A percentile compares a stretch with the other conserved stretches of the same genome.
Evolutionary conservation across 2,888 invertebrate genomes (phyloP).

Genomic region (Pseudococcus longispinus): DNA sequence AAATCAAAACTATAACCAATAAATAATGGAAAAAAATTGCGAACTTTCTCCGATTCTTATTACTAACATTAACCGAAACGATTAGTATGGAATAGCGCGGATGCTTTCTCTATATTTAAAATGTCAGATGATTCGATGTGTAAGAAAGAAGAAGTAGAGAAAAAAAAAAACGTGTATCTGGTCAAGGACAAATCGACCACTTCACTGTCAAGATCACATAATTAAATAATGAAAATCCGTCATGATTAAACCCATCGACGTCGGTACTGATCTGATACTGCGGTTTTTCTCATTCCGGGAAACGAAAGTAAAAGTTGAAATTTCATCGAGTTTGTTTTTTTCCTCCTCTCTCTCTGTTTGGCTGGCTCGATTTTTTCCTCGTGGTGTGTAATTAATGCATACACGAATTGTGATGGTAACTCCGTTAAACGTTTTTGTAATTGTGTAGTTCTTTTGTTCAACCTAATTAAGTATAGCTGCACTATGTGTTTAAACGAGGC

Average conservation of each 20-base stretch:
- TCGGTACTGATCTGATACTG: background rate
- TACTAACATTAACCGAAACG: slow-evolving; percentile 46
- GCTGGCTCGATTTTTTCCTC: background rate
- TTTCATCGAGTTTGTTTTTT: slow-evolving; percentile 9
- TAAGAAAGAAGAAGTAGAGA: background rate
- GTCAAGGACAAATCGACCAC: slow-evolving; percentile 50
- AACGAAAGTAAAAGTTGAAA: slow-evolving; percentile 39
- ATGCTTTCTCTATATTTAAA: slow-evolving; percentile 48
- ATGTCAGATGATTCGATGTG: slow-evolving; percentile 46
- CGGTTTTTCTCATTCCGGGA: slow-evolving; percentile 33
- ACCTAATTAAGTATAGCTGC: background rate
- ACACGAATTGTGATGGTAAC: background rate
- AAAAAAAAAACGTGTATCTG: slow-evolving; percentile 43
- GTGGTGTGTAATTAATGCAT: background rate
- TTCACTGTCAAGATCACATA: slow-evolving; percentile 52
- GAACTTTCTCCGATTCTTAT: slow-evolving; percentile 49
- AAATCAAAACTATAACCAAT: slow-evolving; percentile 19
- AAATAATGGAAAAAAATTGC: slow-evolving; percentile 38
- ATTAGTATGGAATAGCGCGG: slow-evolving; percentile 37
- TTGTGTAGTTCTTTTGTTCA: slow-evolving; percentile 35
- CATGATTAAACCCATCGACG: background rate
- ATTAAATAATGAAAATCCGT: slow-evolving; percentile 41
- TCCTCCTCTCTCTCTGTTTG: background rate
- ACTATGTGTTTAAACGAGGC: background rate
- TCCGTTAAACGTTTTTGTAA: background rate